phyloP scores from a whole-genome alignment of 1,140 invertebrate species.

The Sitophilus oryzae region DNA sequence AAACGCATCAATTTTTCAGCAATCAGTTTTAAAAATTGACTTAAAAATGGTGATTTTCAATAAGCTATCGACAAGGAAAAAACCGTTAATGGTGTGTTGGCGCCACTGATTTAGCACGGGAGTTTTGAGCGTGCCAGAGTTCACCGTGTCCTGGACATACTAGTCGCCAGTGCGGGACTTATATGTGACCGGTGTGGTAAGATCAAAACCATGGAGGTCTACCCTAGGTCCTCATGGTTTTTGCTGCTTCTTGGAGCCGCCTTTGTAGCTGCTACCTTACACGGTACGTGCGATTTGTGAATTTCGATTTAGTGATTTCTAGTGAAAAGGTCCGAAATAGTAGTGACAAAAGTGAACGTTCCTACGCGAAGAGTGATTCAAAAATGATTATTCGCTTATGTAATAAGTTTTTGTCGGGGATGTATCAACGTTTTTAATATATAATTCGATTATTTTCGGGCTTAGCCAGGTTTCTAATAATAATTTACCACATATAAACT shows the following conservation, averaged over 20 bases:
- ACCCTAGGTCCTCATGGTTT: conserved; percentile 41
- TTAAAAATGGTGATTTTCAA: no score
- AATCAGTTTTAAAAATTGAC: no score
- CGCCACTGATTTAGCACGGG: conserved; percentile 20
- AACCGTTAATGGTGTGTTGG: background rate
- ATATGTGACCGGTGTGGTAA: conserved; percentile 42
- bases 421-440: conserved; percentile 30
- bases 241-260: conserved; percentile 41
- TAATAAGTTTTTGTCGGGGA: conserved; percentile 30
- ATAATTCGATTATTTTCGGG: conserved; percentile 36
- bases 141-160: conserved; percentile 33
- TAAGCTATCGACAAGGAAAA: no score
- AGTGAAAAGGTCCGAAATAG: conserved; percentile 5
- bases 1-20: no score
- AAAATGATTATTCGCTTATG: conserved; percentile 23
- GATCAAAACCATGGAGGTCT: conserved; percentile 42
- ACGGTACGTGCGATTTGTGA: conserved; percentile 37
- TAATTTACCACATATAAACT: conserved; percentile 34
- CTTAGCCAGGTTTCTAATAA: conserved; percentile 35
- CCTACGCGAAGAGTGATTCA: background rate
- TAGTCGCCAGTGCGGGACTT: conserved; percentile 39
- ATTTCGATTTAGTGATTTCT: background rate
- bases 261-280: conserved; percentile 42
- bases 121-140: conserved; percentile 32
- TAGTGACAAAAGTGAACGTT: conserved; percentile 13